Percentiles rank a stretch among this genome's conserved stretches.
These are phyloP conservation scores for Acanthis flammea DNA, from an alignment of 2,797 vertebrate species.

Conservation along the genomic window DNA sequence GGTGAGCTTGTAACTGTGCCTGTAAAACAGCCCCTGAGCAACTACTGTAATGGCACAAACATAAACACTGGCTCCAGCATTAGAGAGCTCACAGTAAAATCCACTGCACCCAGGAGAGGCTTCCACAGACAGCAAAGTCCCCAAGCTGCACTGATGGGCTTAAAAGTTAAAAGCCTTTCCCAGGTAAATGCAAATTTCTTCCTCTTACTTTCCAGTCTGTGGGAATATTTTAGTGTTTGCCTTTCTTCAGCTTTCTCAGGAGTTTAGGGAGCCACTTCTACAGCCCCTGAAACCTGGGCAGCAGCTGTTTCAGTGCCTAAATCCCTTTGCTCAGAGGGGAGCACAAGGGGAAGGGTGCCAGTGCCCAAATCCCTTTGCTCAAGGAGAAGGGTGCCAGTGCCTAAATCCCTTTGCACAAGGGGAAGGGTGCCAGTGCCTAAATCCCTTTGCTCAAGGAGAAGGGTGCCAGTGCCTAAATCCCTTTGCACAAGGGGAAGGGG, in stretches of 20 bases:
- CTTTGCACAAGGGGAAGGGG: too few relatives aligned
- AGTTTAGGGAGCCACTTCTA: neutral
- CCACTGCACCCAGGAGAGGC: neutral
- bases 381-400: too few relatives aligned
- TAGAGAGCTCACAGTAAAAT: neutral
- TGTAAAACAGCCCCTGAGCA: neutral
- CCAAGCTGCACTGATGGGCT: neutral
- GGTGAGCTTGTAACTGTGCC: slow-evolving; percentile 14
- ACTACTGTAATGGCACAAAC: neutral
- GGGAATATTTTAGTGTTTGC: neutral
- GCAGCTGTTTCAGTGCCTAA: neutral
- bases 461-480: too few relatives aligned
- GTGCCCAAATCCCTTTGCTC: too few relatives aligned
- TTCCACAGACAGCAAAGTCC: neutral
- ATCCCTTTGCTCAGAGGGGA: too few relatives aligned
- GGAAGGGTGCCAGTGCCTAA: too few relatives aligned
- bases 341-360: too few relatives aligned
- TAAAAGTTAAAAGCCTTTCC: neutral
- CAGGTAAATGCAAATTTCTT: neutral
- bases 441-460: too few relatives aligned
- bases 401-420: too few relatives aligned
- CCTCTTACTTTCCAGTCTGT: neutral
- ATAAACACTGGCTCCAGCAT: neutral
- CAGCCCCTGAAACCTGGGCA: neutral
- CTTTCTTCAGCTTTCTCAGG: neutral